phyloP scores from a whole-genome alignment of 1,140 invertebrate species.

The Drosophila athabasca region DNA sequence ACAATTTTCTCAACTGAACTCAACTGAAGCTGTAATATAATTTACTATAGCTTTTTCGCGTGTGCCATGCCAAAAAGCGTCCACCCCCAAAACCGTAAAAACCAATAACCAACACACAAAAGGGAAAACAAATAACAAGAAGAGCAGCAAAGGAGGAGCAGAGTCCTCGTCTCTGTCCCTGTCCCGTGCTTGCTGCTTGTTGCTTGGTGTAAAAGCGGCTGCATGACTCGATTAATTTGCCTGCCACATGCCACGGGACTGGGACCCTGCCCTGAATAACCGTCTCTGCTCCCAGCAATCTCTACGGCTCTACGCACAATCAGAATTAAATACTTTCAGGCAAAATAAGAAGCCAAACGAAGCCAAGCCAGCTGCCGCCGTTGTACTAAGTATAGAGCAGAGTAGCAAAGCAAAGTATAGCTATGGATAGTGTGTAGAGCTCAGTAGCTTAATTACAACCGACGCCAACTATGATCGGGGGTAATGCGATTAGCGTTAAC shows the following conservation, averaged over 20 bases:
- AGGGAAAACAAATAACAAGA: constrained; percentile 2
- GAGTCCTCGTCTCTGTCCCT: background rate
- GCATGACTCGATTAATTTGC: constrained; percentile 56
- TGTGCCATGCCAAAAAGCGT: constrained; percentile 25
- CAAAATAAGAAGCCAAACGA: too few species aligned
- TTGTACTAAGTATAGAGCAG: background rate
- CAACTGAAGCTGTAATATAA: constrained; percentile 59
- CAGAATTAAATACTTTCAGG: too few species aligned
- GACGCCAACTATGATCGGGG: constrained; percentile 65
- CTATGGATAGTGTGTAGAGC: constrained; percentile 8
- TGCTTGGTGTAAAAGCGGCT: constrained; percentile 20
- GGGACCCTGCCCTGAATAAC: background rate
- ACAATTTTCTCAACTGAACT: constrained; percentile 68
- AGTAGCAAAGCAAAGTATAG: constrained; percentile 19
- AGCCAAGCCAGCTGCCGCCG: constrained; percentile 3
- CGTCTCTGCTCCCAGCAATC: background rate
- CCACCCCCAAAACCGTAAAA: constrained; percentile 14
- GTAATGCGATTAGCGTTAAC: constrained; percentile 68
- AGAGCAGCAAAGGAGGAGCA: constrained; percentile 2
- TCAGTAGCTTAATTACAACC: constrained; percentile 61
- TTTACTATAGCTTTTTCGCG: constrained; percentile 44
- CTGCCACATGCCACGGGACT: constrained; percentile 17
- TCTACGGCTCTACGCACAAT: too few species aligned
- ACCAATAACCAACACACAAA: constrained; percentile 34
- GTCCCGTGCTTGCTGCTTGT: constrained; percentile 20